Base-by-base conservation (phyloP, 37 sponge, comb jelly and placozoan genomes). In the Cliona cf. orientalis region DNA sequence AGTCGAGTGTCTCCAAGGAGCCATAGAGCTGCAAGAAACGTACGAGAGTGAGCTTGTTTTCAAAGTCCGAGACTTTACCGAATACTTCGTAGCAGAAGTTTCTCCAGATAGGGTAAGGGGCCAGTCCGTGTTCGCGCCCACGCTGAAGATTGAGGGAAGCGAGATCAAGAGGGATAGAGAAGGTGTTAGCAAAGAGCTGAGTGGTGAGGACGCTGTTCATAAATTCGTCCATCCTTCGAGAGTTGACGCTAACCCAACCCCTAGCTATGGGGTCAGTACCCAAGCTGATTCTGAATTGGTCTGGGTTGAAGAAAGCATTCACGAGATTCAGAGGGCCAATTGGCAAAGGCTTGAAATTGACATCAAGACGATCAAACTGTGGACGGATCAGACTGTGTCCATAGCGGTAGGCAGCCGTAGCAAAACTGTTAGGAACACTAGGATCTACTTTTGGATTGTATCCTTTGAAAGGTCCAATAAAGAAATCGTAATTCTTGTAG, bases 111-210 rank as follows among this genome's bases (percentile, higher is more conserved):
- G 41, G 70, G 73, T 96, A 94, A 0, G 91, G 72, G 12, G 97
- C 89, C 1, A 99, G 80, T 25, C 97, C 97, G 74, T 94, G 92
- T 46, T 97, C 97, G 41, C 97, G 86, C 0, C 92, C 89, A 35
- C 97, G 74, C 56, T 97, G 95, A 26, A 97, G 88, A 70, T 93
- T 94, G n/a, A 94, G 80, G 12, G 95, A 79, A 14, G 92, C 92
- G 23, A 97, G 80, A 81, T 97, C 97, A 44, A 84, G 36, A 3
- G 84, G 92, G 19, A 59, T 25, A 9, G 28, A 21, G 11, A 12
- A 42, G 1, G 37, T 39, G 5, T 46, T 34, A 37, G 84, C 66
- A 61, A 95, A 95, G n/a, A 95, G 76, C 35, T 53, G 58, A n/a
- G 70, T 76, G 14, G 90, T 95, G 41, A 95, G 80, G 14, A 88